Evolutionary conservation across 2,797 vertebrate genomes (phyloP).

Genomic region (Sebastiscus tertius): DNA sequence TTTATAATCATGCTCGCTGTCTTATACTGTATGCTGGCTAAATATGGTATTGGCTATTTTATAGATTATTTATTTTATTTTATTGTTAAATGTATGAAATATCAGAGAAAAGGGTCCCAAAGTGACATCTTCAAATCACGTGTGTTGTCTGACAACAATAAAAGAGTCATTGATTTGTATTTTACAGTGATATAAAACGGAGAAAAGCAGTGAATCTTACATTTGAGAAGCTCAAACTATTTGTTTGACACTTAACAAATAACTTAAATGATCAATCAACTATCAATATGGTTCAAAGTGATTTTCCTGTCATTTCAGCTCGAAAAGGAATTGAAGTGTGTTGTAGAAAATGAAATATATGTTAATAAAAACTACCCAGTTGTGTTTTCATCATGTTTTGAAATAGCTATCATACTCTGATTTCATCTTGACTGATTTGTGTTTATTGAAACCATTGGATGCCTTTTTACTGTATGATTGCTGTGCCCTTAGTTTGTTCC

Average conservation of each 20-base stretch:
- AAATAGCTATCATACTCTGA: not conserved
- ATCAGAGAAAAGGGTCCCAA: not conserved
- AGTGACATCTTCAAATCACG: not conserved
- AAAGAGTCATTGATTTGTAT: fast-evolving
- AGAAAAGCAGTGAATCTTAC: not conserved
- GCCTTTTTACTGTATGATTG: not conserved
- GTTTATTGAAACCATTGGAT: not conserved
- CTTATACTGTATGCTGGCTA: not conserved
- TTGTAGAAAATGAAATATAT: not conserved
- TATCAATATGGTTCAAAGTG: not conserved
- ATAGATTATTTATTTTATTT: not conserved
- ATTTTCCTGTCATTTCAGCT: not conserved
- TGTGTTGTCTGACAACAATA: not conserved
- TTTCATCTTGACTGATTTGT: not conserved
- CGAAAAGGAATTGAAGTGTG: not conserved
- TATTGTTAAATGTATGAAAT: not conserved
- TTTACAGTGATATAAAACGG: not conserved
- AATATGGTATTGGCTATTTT: not conserved
- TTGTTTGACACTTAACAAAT: not conserved
- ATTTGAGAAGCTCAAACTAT: not conserved
- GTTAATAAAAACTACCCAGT: not conserved
- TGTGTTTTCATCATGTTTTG: not conserved
- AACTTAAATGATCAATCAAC: fast-evolving
- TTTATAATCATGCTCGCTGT: not conserved
- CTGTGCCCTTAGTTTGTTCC: not conserved